Base-by-base conservation (phyloP, 2,113 vertebrate genomes). In the Girardinichthys multiradiatus region DNA sequence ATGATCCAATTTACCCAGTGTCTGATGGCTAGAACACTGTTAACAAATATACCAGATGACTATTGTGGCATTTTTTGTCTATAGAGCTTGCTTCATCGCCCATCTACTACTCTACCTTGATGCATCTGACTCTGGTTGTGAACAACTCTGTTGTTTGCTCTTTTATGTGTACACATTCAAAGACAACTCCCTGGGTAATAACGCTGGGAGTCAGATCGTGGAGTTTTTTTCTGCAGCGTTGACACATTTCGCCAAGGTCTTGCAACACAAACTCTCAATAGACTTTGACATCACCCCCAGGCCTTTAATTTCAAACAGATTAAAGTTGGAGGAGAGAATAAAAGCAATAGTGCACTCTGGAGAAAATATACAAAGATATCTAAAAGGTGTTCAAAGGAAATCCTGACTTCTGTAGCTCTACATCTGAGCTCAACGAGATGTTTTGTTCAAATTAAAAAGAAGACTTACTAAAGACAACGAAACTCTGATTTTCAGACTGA, bases 171-270 rank as follows among this genome's bases (percentile, higher is more conserved):
- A 66, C 84, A 79, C 74, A 58, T 79, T 77, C 26, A 62, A 64
- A 81, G 76, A 81, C 71, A 74, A 81, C 64, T 81, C 85, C 79
- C 74, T 27, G 42, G 68, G 64, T 70, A 73, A 82, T 74, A 67
- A 54, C 3, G 2, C 57, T 42, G 19, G 33, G 27, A 70, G 70
- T 78, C 45, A 68, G 79, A 85, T 72, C 82, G 75, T 45, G 35
- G 64, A 63, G 68, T 85, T 92, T 91, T 48, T 45, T 54, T 54
- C 48, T 88, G 89, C 88, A 85, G 71, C 8, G 48, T 76, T 54
- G 69, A 83, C 84, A 87, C 82, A 89, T 89, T 80, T 58, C 71
- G 59, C 30, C 39, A 68, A 39, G 77, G 61, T 69, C 54, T 76
- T 75, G 35, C 81, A 63, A 83, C 68, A 71, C 63, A 66, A 3